These are phyloP conservation scores for Cataglyphis rosenhaueri DNA, from an alignment of 2,888 invertebrate species.

Conservation along the genomic window DNA sequence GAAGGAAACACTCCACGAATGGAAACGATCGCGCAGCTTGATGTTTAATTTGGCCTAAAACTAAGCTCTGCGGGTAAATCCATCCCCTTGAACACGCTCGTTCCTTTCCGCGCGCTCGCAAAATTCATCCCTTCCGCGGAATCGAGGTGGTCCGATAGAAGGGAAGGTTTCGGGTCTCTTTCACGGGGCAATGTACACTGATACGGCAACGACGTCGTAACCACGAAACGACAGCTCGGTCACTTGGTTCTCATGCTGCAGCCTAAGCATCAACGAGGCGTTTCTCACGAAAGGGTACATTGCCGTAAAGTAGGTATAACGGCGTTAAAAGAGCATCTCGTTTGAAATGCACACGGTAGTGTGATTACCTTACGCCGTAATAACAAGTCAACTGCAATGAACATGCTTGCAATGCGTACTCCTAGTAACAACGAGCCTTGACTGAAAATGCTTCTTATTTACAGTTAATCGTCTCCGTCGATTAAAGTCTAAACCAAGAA, in stretches of 20 bases:
- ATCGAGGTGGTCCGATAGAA: constrained; percentile 14
- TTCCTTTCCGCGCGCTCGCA: constrained; percentile 38
- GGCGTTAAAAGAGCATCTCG: constrained; percentile 58
- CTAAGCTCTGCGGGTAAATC: constrained; percentile 62
- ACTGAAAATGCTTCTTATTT: constrained; percentile 39
- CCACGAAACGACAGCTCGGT: constrained; percentile 68
- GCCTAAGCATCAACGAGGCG: constrained; percentile 60
- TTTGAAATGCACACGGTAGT: constrained; percentile 41
- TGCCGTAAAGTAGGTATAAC: constrained; percentile 65
- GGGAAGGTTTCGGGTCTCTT: constrained; percentile 58
- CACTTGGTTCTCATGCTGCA: constrained; percentile 48
- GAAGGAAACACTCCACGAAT: constrained; percentile 38
- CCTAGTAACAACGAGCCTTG: neutral
- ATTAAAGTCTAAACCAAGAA: neutral
- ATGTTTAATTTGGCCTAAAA: constrained; percentile 72
- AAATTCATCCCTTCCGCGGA: constrained; percentile 42
- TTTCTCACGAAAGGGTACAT: constrained; percentile 50
- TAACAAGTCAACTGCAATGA: constrained; percentile 56
- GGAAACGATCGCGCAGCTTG: constrained; percentile 56
- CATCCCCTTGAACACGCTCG: constrained; percentile 34
- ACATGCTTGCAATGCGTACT: constrained; percentile 7
- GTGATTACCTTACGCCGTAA: constrained; percentile 62
- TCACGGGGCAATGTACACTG: constrained; percentile 65
- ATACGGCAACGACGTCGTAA: constrained; percentile 76
- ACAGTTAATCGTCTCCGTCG: neutral